A percentile compares a stretch with the other conserved stretches of the same genome.
Evolutionary conservation across 2,797 vertebrate genomes (phyloP).

Genomic region (Catamblyrhynchus diadema): DNA sequence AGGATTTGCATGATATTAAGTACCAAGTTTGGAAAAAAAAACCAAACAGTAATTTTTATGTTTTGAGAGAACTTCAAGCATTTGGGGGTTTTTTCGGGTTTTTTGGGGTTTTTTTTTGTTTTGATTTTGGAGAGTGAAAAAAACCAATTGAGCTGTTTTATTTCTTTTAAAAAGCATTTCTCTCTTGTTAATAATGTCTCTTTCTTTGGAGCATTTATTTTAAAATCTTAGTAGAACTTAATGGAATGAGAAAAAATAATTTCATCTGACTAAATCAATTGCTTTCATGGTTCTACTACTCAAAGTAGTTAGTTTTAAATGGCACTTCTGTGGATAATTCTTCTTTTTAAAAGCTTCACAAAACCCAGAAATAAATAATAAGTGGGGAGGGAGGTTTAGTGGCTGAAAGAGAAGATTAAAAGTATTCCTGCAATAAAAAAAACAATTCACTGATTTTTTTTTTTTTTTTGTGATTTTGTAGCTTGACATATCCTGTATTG

Average conservation of each 20-base stretch:
- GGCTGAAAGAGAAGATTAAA: background rate
- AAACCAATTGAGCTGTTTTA: background rate
- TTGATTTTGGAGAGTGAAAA: background rate
- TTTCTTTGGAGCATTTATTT: background rate
- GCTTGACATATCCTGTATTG: background rate
- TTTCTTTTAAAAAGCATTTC: background rate
- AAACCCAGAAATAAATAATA: background rate
- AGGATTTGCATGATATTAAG: background rate
- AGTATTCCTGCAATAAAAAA: background rate
- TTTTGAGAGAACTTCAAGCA: background rate
- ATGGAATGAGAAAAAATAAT: background rate
- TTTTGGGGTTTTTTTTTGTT: background rate
- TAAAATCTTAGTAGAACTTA: background rate
- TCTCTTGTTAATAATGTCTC: background rate
- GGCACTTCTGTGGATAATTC: background rate
- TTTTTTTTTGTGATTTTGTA: background rate
- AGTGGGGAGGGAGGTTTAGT: background rate
- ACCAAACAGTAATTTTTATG: background rate
- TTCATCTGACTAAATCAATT: background rate
- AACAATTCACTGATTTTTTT: background rate
- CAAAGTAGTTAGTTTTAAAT: background rate
- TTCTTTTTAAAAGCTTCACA: background rate
- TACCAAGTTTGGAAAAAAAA: background rate
- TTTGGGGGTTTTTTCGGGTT: too few species aligned
- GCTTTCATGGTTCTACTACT: background rate